phyloP scores from a whole-genome alignment of 2,113 vertebrate species.

The Ctenodactylus gundi region DNA sequence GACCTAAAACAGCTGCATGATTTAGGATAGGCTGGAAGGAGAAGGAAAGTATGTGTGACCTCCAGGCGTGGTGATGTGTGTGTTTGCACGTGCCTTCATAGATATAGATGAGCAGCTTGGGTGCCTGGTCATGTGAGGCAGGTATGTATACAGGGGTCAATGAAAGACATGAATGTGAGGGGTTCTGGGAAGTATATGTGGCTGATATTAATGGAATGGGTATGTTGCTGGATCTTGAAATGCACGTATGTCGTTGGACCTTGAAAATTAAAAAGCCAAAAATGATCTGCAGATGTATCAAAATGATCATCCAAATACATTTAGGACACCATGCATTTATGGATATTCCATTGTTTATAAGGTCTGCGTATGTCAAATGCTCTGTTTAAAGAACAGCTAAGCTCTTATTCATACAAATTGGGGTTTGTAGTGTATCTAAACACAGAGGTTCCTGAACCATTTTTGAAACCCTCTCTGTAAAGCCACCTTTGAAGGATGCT shows the following conservation, averaged over 20 bases:
- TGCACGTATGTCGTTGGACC: background rate
- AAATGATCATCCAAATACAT: constrained; percentile 27
- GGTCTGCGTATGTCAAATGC: background rate
- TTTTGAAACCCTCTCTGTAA: constrained; percentile 23
- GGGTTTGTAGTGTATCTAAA: constrained; percentile 2
- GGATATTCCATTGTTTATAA: background rate
- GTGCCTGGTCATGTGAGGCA: background rate
- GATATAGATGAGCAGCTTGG: background rate
- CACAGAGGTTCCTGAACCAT: background rate
- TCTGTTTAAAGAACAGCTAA: constrained; percentile 50
- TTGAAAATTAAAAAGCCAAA: constrained; percentile 54
- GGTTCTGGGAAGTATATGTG: background rate
- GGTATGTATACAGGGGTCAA: background rate
- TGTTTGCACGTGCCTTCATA: background rate
- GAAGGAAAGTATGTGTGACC: background rate
- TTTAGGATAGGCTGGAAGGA: background rate
- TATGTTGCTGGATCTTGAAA: constrained; percentile 29
- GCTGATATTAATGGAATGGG: background rate
- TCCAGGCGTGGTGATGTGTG: background rate
- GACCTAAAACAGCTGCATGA: constrained; percentile 56
- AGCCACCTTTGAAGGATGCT: constrained; percentile 10
- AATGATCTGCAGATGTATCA: constrained; percentile 52
- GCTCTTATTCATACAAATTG: background rate
- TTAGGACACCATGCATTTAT: background rate
- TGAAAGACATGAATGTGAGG: background rate